Evolutionary conservation across 2,888 invertebrate species (phyloP).

Genomic region (Hetaerina titia): DNA sequence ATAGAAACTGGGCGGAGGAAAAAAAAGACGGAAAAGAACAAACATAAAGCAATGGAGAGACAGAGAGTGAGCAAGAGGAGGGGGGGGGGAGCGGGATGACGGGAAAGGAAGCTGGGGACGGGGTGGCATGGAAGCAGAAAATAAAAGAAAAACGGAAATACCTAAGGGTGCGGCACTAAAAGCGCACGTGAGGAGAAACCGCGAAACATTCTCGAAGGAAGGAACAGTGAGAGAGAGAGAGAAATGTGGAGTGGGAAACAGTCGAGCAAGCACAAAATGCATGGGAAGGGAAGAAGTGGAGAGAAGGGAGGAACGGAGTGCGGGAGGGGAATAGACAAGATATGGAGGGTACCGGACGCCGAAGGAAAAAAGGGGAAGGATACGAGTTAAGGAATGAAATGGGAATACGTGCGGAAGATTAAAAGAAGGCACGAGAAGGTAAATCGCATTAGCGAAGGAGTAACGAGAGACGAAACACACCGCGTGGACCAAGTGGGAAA

Average conservation of each 20-base stretch:
- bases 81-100: not conserved
- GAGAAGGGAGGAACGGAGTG: not conserved
- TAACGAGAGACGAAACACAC: not conserved
- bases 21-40: conserved; percentile 5
- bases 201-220: conserved; percentile 28
- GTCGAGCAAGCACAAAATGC: conserved; percentile 49
- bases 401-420: conserved; percentile 22
- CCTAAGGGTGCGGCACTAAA: conserved; percentile 56
- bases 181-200: conserved; percentile 62
- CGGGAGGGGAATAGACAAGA: not conserved
- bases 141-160: conserved; percentile 34
- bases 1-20: not conserved
- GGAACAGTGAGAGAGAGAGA: not conserved
- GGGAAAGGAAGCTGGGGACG: not conserved
- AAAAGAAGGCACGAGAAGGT: conserved; percentile 22
- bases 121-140: not conserved
- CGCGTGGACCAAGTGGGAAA: not conserved
- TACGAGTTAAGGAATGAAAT: not conserved
- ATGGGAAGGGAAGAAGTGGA: not conserved
- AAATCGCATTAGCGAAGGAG: conserved; percentile 14
- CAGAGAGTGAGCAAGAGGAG: not conserved
- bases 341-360: not conserved
- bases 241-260: not conserved
- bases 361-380: not conserved
- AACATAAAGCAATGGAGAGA: conserved; percentile 8